Evolutionary conservation across 2,113 vertebrate genomes (phyloP), one percentile per base, ranked within the genome.

Genomic region (Pluvialis apricaria): DNA sequence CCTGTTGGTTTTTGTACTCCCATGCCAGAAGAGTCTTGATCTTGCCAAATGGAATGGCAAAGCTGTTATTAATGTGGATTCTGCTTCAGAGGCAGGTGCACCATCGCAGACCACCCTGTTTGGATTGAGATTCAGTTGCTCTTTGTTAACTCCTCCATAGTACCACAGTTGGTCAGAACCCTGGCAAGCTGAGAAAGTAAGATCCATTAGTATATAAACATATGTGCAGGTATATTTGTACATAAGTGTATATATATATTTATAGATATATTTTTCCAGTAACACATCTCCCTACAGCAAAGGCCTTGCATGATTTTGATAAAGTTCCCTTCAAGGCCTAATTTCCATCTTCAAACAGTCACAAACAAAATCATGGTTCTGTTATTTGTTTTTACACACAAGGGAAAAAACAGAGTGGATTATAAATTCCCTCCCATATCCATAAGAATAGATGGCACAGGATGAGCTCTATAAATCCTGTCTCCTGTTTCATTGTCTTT

Each of bases 301-400:
- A 84, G 25, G 7, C 22, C 17, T 91, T 64, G 34, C 13, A 29
- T 13, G 34, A 9, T 45, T 16, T 60, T 60, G 57, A 71, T 38
- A 68, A 68, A 58, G 18, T 51, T 84, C 15, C 26, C 32, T 10
- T 15, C 29, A 36, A 42, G 7, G 51, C 15, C 44, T 44, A 45
- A 82, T 92, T 95, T 89, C 65, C 17, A 8, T 82, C 57, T 83
- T 91, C 51, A 93, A 32, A 51, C 8, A 61, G 61, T 69, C 57
- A 90, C 31, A 76, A 69, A 79, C 2, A 80, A 66, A 84, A 69
- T 52, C 19, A 24, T 36, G 61, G 7, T 66, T 86, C n/a, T 61
- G 8, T 68, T 82, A 68, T 82, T 44, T 51, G n/a, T 65, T 8
- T 73, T 86, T 85, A 60, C 4, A 62, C 31, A 45, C 7, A 58